Conservation (phyloP, 1,140 invertebrate genomes). For the Hyphantria cunea region DNA sequence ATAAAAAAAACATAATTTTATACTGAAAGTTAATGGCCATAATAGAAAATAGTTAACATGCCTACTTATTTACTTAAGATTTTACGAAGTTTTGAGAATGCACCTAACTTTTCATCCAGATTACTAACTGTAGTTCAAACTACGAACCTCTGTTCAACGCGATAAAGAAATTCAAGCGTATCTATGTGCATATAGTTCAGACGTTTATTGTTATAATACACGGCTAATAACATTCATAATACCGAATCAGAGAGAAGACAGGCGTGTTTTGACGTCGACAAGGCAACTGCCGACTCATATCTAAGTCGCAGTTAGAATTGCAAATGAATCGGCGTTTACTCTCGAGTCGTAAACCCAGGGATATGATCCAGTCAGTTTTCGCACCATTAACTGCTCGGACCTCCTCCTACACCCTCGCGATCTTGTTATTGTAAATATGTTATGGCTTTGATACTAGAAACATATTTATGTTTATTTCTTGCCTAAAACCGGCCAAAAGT, state of each 20-base stretch:
- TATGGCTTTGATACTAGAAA: constrained; percentile 14
- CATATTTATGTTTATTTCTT: constrained; percentile 1
- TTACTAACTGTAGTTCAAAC: not conserved
- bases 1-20: no score
- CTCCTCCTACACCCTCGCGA: constrained; percentile 52
- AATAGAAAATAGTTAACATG: no score
- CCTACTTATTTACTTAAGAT: no score
- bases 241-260: constrained; percentile 20
- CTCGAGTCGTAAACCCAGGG: constrained; percentile 73
- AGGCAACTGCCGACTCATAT: constrained; percentile 51
- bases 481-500: not conserved
- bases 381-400: constrained; percentile 76
- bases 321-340: constrained; percentile 80
- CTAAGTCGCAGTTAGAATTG: constrained; percentile 75
- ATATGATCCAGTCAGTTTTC: constrained; percentile 81
- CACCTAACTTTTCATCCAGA: not conserved
- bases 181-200: constrained; percentile 1
- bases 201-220: constrained; percentile 10
- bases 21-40: no score
- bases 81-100: no score
- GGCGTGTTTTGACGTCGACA: constrained; percentile 33
- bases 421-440: constrained; percentile 67
- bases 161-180: not conserved
- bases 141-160: not conserved
- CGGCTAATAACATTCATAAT: constrained; percentile 19